A percentile compares a stretch with the other conserved stretches of the same genome.
Conservation (phyloP, 2,888 invertebrate genomes). For the Fragum fragum region DNA sequence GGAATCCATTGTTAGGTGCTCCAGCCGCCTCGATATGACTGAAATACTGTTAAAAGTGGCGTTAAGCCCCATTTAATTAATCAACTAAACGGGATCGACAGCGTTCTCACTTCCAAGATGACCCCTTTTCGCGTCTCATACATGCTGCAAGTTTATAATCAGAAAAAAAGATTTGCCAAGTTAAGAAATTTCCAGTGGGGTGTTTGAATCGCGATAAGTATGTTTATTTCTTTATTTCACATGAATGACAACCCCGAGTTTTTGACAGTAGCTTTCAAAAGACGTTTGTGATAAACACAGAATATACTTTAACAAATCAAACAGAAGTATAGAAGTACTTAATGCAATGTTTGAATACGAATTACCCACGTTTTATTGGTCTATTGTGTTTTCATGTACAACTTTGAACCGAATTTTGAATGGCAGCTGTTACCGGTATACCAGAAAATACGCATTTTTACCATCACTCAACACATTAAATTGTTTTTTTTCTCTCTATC, state of each 20-base stretch:
- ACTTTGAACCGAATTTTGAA: background rate
- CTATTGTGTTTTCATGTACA: background rate
- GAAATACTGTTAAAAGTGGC: too few species aligned
- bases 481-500: too few species aligned
- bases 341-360: background rate
- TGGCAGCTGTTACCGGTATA: background rate
- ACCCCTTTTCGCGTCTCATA: too few species aligned
- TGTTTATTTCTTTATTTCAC: background rate
- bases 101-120: too few species aligned
- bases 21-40: too few species aligned
- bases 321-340: background rate
- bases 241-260: constrained; percentile 5
- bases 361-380: background rate
- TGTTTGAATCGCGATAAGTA: background rate
- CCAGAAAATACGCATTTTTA: too few species aligned
- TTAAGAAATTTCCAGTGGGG: background rate
- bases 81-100: too few species aligned
- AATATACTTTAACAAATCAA: constrained; percentile 13
- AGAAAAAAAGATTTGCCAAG: too few species aligned
- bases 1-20: too few species aligned
- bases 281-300: background rate
- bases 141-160: too few species aligned
- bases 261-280: constrained; percentile 12
- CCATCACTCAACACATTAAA: too few species aligned
- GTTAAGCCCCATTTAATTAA: too few species aligned